Evolutionary conservation across 53 echinoderm and acorn worm species (phyloP).

Genomic region (Holothuria scabra): DNA sequence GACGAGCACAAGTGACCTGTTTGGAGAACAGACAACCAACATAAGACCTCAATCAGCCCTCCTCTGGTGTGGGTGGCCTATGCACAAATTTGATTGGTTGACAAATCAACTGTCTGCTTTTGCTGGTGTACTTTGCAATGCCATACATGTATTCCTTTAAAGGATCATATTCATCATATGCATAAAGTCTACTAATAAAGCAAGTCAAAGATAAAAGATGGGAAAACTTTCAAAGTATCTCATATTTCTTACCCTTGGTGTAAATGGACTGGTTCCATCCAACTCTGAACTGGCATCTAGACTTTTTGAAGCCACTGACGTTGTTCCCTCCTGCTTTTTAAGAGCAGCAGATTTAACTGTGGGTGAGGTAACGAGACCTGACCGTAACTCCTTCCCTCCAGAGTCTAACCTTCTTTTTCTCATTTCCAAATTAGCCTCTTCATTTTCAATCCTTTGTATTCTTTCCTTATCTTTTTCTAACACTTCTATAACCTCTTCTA

Average conservation of each 20-base stretch:
- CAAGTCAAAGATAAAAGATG: background rate
- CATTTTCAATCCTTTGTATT: constrained; percentile 53
- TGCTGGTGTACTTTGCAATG: no score
- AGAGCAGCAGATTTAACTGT: constrained; percentile 11
- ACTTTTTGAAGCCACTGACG: background rate
- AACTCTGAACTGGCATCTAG: constrained; percentile 2
- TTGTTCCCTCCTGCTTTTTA: constrained; percentile 23
- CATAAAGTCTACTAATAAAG: background rate
- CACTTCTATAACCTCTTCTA: constrained; percentile 65
- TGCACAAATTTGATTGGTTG: no score
- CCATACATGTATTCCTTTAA: no score
- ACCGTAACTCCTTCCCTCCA: constrained; percentile 35
- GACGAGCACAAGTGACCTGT: no score
- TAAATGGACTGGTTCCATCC: constrained; percentile 67
- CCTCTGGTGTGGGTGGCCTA: no score
- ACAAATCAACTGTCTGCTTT: no score
- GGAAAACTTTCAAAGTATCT: no score
- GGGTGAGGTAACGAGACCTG: constrained; percentile 37
- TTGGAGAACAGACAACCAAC: no score
- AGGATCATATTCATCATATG: background rate
- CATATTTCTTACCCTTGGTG: constrained; percentile 58
- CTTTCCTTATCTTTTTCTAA: constrained; percentile 57
- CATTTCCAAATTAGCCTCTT: constrained; percentile 43
- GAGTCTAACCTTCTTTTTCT: constrained; percentile 34
- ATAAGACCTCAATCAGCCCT: no score